Conservation (phyloP, 2,113 vertebrate genomes). For the Aythya baeri region DNA sequence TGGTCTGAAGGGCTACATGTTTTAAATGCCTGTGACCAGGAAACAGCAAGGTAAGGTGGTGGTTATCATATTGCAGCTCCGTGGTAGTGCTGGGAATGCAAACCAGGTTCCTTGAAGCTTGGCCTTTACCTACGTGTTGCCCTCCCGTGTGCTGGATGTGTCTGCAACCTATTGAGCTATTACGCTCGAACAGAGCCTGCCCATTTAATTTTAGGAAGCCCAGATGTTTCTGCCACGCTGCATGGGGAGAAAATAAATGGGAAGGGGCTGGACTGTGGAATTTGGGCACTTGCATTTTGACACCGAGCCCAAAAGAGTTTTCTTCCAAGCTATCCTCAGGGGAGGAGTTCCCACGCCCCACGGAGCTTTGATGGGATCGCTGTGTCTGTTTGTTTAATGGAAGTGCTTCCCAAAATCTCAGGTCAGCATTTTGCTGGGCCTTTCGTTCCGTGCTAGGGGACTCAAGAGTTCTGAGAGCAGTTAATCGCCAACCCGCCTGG, state of each 20-base stretch:
- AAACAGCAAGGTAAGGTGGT: background rate
- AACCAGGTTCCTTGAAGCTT: background rate
- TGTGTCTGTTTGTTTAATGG: background rate
- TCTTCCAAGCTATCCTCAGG: background rate
- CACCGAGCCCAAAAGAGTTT: background rate
- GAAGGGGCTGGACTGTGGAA: background rate
- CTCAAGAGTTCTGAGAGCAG: background rate
- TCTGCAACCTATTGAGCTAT: background rate
- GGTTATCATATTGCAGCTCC: background rate
- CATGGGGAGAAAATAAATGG: background rate
- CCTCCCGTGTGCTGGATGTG: background rate
- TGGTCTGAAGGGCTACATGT: background rate
- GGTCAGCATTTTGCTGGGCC: background rate
- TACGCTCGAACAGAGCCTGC: background rate
- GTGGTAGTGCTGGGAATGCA: background rate
- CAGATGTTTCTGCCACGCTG: background rate
- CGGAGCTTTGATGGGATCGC: background rate
- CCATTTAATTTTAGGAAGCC: background rate
- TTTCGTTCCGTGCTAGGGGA: accelerated
- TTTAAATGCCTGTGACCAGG: background rate
- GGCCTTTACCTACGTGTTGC: background rate
- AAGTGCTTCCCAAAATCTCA: background rate
- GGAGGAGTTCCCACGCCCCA: background rate
- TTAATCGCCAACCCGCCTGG: background rate
- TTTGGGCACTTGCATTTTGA: background rate